phyloP scores from a whole-genome alignment of 2,888 invertebrate species.

The Drymonia ruficornis region DNA sequence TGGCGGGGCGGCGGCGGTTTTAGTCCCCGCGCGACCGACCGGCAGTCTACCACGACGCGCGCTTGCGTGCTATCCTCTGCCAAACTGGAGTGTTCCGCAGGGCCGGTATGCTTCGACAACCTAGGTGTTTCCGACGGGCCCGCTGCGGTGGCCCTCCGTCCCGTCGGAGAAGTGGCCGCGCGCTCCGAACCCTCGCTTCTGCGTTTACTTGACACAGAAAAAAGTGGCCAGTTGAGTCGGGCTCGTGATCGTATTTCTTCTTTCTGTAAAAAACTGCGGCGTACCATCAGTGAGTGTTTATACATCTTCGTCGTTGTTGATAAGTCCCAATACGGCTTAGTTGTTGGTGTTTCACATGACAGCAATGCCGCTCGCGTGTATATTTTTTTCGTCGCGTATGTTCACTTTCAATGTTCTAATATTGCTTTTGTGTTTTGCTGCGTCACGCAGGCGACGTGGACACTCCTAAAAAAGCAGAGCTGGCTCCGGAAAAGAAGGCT shows the following conservation, averaged over 20 bases:
- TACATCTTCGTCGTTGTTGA: constrained; percentile 22
- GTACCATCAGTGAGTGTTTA: constrained; percentile 79
- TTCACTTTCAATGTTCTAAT: constrained; percentile 75
- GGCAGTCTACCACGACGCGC: constrained; percentile 75
- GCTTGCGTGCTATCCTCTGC: constrained; percentile 74
- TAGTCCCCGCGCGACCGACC: constrained; percentile 49
- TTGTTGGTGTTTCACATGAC: constrained; percentile 18
- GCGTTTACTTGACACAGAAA: constrained; percentile 74
- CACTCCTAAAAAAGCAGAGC: constrained; percentile 80
- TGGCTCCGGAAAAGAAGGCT: constrained; percentile 80
- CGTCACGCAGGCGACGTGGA: constrained; percentile 82
- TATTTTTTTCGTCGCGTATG: constrained; percentile 45
- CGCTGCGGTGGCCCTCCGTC: constrained; percentile 60
- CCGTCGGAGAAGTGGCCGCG: constrained; percentile 69
- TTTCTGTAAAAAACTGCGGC: constrained; percentile 81
- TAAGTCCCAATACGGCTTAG: constrained; percentile 10
- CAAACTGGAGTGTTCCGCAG: constrained; percentile 81
- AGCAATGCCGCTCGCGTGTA: constrained; percentile 23
- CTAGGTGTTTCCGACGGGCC: constrained; percentile 73
- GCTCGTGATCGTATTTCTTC: constrained; percentile 76
- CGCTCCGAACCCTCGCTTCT: constrained; percentile 76
- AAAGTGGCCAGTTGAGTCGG: constrained; percentile 73
- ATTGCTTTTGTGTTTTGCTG: constrained; percentile 82
- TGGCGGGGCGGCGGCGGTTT: constrained; percentile 52
- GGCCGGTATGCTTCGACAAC: constrained; percentile 82